A percentile compares a stretch with the other conserved stretches of the same genome.
Evolutionary conservation across 2,888 invertebrate species (phyloP).

Genomic region (Synergus umbraculus): DNA sequence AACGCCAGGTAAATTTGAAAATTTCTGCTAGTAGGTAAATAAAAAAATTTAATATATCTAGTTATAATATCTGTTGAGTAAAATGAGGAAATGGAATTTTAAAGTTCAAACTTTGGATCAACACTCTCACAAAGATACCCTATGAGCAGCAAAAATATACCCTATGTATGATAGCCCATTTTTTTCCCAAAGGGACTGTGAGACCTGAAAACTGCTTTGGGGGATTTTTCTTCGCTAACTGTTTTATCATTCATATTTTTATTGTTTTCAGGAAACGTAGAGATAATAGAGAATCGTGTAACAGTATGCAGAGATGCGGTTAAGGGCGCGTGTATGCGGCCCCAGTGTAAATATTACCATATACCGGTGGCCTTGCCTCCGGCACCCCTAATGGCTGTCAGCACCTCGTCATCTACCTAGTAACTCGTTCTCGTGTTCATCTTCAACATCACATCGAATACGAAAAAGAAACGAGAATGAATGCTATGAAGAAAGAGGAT

Average conservation of each 20-base stretch:
- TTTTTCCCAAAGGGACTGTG: too few relatives aligned
- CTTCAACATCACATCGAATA: conserved; percentile 48
- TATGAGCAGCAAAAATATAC: too few relatives aligned
- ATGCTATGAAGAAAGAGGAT: conserved; percentile 39
- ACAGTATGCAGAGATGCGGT: conserved; percentile 97
- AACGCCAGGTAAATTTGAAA: too few relatives aligned
- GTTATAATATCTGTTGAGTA: too few relatives aligned
- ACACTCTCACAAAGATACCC: too few relatives aligned
- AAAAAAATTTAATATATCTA: too few relatives aligned
- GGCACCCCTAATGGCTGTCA: conserved; percentile 86
- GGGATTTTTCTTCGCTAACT: not conserved
- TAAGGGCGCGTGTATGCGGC: conserved; percentile 94
- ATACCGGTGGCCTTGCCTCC: conserved; percentile 94
- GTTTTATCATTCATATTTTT: not conserved
- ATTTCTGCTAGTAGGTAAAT: too few relatives aligned
- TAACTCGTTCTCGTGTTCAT: conserved; percentile 60
- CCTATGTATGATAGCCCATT: too few relatives aligned
- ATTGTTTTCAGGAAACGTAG: conserved; percentile 90
- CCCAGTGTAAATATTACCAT: conserved; percentile 98
- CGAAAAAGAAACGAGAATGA: conserved; percentile 48
- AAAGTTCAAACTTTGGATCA: too few relatives aligned
- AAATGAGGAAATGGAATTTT: too few relatives aligned
- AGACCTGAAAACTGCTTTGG: not conserved
- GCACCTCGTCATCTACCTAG: conserved; percentile 69
- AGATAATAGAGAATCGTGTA: conserved; percentile 96